Percentiles rank a stretch among this genome's conserved stretches.
These are phyloP conservation scores for Parauchenoglanis punctatus DNA, from an alignment of 2,797 vertebrate species.

Conservation along the genomic window DNA sequence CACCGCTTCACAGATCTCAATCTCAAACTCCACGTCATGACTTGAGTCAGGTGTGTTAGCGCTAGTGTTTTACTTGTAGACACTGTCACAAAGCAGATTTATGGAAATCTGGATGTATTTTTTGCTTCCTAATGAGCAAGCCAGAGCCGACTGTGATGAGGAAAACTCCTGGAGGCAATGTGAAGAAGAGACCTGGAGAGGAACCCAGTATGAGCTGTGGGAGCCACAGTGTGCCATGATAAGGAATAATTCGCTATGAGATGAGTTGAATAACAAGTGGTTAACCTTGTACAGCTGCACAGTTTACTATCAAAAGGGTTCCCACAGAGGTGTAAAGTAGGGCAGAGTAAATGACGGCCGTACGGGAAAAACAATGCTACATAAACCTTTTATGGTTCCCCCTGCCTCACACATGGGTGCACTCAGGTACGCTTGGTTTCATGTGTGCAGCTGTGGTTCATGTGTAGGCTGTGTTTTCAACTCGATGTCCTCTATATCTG, in stretches of 20 bases:
- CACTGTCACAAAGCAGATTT: neutral
- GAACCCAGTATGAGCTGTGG: neutral
- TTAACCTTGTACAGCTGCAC: neutral
- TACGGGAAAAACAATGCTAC: neutral
- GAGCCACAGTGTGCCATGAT: neutral
- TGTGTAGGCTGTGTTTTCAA: slow-evolving; percentile 25
- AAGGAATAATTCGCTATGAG: neutral
- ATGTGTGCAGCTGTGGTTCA: slow-evolving; percentile 44
- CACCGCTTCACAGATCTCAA: too few relatives aligned
- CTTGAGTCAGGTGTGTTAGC: neutral
- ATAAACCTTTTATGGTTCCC: neutral
- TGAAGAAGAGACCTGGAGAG: neutral
- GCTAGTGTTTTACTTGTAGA: neutral
- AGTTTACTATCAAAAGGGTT: neutral
- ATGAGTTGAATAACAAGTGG: neutral
- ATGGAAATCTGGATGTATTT: neutral
- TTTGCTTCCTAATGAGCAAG: neutral
- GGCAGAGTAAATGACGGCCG: neutral
- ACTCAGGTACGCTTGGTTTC: slow-evolving; percentile 40
- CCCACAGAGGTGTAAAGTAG: slow-evolving; percentile 1
- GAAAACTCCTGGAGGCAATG: neutral
- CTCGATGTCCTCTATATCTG: neutral
- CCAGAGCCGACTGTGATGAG: neutral
- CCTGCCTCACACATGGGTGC: slow-evolving; percentile 19
- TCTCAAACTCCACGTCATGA: neutral